A percentile compares a stretch with the other conserved stretches of the same genome.
Conservation (phyloP, 2,113 vertebrate genomes). For the Myiopsitta monachus region DNA sequence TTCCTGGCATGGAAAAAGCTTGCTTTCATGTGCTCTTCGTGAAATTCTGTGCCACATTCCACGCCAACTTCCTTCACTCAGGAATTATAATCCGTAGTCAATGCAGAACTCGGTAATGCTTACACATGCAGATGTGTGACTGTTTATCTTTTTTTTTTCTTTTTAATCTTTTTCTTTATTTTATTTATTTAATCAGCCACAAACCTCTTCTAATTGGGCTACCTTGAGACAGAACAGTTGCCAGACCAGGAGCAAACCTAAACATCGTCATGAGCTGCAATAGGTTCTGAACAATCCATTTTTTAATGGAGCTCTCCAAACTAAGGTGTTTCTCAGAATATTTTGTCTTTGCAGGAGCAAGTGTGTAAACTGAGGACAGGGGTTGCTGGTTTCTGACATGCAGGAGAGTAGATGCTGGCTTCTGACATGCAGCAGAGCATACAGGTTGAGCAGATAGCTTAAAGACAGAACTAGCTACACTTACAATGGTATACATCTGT, state of each 20-base stretch:
- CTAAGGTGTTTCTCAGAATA: not conserved
- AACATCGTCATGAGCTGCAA: not conserved
- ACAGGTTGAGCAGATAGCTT: not conserved
- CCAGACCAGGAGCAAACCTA: not conserved
- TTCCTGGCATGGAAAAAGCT: not conserved
- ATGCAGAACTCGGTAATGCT: not conserved
- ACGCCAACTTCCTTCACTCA: not conserved
- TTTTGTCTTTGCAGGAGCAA: not conserved
- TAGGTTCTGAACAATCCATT: not conserved
- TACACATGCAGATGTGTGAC: not conserved
- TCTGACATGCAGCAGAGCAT: not conserved
- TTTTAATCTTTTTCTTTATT: not conserved
- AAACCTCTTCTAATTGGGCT: not conserved
- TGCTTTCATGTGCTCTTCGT: not conserved
- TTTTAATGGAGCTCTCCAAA: not conserved
- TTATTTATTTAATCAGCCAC: not conserved
- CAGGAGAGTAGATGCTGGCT: not conserved
- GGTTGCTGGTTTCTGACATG: not conserved
- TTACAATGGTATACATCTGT: not conserved
- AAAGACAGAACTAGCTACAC: not conserved
- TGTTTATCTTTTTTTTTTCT: rapidly evolving
- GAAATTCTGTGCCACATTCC: not conserved
- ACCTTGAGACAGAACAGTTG: not conserved
- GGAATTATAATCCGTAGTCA: not conserved
- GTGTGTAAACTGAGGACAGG: not conserved